These are phyloP conservation scores for Schrankia costaestrigalis DNA, from an alignment of 2,888 invertebrate species.

Conservation along the genomic window DNA sequence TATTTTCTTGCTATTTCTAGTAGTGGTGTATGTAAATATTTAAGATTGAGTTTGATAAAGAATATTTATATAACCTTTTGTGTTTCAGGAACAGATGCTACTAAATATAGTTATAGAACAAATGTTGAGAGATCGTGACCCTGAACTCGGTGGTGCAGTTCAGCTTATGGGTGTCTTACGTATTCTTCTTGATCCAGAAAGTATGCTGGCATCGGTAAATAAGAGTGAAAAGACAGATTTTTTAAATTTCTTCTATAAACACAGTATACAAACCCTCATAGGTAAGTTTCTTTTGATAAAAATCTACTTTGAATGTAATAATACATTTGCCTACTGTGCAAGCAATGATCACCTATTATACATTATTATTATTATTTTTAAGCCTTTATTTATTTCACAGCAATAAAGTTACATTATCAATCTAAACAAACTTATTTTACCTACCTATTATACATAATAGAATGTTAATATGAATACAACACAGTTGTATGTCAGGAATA, in stretches of 20 bases:
- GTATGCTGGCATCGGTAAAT: conserved; percentile 95
- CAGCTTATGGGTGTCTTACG: conserved; percentile 97
- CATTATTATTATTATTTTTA: no score
- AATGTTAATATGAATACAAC: no score
- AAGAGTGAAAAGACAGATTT: conserved; percentile 99
- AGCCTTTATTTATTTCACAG: no score
- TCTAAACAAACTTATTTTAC: no score
- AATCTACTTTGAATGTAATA: background rate
- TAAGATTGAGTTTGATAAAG: background rate
- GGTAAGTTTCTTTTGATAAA: conserved; percentile 74
- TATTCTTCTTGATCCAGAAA: conserved; percentile 97
- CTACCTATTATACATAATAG: no score
- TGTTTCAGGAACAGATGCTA: conserved; percentile 92
- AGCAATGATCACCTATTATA: no score
- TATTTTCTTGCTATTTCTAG: no score
- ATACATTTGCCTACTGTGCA: background rate
- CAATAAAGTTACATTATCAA: no score
- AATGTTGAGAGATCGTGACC: conserved; percentile 97
- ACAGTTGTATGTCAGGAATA: no score
- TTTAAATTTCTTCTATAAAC: conserved; percentile 98
- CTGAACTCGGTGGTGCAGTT: conserved; percentile 98
- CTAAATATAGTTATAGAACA: conserved; percentile 99
- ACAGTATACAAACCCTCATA: conserved; percentile 97
- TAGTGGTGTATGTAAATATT: no score
- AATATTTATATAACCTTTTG: conserved; percentile 1